These are phyloP conservation scores for Promerops cafer DNA, from an alignment of 2,113 vertebrate species.

Conservation along the genomic window DNA sequence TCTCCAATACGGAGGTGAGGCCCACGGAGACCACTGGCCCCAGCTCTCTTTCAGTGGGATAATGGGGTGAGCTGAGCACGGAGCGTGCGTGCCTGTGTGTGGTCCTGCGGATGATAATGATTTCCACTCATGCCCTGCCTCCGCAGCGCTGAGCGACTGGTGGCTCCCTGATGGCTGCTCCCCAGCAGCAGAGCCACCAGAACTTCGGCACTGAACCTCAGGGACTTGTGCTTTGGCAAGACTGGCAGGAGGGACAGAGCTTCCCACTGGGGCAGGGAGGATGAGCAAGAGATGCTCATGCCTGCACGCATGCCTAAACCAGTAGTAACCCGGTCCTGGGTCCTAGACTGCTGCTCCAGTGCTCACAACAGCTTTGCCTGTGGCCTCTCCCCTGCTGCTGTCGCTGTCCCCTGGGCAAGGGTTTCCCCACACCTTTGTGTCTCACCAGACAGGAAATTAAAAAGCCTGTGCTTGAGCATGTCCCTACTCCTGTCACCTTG, in stretches of 20 bases:
- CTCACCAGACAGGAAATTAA: neutral
- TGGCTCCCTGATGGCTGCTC: neutral
- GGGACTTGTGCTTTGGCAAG: neutral
- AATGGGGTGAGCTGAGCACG: conserved; percentile 29
- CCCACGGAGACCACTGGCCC: neutral
- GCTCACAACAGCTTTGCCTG: accelerated
- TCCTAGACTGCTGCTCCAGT: neutral
- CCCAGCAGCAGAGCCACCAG: neutral
- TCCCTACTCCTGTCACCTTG: neutral
- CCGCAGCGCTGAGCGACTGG: accelerated
- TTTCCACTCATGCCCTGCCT: conserved; percentile 35
- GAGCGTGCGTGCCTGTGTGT: conserved; percentile 42
- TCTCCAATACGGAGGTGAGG: conserved; percentile 30
- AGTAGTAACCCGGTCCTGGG: accelerated
- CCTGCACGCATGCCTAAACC: accelerated
- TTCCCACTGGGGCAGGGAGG: neutral
- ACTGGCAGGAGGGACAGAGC: neutral
- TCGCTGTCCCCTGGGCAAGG: neutral
- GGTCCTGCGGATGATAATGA: conserved; percentile 23
- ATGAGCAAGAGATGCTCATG: neutral
- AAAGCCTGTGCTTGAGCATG: neutral
- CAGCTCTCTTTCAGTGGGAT: conserved; percentile 33
- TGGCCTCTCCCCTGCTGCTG: neutral
- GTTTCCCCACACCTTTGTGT: neutral
- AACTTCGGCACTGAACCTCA: neutral